These are phyloP conservation scores for Erynnis tages DNA, from an alignment of 2,888 invertebrate genomes.

Conservation along the genomic window DNA sequence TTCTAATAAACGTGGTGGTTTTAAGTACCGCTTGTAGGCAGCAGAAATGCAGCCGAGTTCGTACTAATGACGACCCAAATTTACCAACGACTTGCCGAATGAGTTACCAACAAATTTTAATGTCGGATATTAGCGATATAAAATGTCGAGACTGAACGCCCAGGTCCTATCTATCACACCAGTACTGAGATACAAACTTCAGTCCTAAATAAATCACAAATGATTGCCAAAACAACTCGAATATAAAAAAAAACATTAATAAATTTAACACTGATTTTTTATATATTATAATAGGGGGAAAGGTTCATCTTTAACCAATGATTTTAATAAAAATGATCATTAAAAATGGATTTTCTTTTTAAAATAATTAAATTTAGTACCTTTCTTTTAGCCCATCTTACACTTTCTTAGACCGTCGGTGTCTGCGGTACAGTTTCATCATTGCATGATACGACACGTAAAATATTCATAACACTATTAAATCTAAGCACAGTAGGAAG, in stretches of 20 bases:
- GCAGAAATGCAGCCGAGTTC: no score
- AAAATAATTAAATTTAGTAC: constrained; percentile 7
- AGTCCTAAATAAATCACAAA: constrained; percentile 7
- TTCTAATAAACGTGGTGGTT: no score
- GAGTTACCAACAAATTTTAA: no score
- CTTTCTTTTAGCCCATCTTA: constrained; percentile 15
- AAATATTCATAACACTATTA: neutral
- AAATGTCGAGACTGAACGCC: no score
- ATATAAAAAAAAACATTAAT: neutral
- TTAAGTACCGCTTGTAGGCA: no score
- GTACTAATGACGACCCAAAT: no score
- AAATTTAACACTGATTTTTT: neutral
- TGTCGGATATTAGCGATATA: no score
- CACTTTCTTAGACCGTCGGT: constrained; percentile 12
- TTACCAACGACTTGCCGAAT: no score
- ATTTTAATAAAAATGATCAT: no score
- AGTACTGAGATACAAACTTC: constrained; percentile 11
- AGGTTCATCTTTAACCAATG: no score
- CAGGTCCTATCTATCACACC: constrained; percentile 28
- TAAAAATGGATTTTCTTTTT: neutral
- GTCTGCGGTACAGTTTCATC: neutral
- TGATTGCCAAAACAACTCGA: neutral
- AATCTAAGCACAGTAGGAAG: constrained; percentile 45
- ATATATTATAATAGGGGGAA: no score
- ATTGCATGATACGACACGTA: neutral